Evolutionary conservation across 2,888 invertebrate genomes (phyloP), one percentile per base, ranked within the genome.

Genomic region (Isotomurus palustris): DNA sequence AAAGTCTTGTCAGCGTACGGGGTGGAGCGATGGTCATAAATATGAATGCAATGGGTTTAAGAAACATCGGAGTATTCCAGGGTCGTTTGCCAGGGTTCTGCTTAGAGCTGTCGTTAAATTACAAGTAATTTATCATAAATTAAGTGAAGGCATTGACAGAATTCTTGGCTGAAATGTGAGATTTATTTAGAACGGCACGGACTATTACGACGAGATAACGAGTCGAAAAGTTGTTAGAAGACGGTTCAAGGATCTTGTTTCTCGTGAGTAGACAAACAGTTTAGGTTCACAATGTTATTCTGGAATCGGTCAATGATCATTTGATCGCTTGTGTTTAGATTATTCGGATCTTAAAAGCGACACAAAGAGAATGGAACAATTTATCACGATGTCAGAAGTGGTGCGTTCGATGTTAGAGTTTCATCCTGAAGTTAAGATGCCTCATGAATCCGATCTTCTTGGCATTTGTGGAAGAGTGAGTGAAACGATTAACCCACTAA

Each of bases 161-260:
- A 24, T 24, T 10, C 21, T 8, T 8, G 19, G 6, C 12, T 27
- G 21, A 6, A 12, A 24, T 38, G 27, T 22, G 32, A 38, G 22
- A 44, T 47, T 38, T 45, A 2, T 24, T 10, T 51, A 63, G 60
- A 63, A 47, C 56, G 58, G 57, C 8, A 59, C 56, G 32, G 69
- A 69, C 35, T 60, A 62, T 32, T 62, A 60, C 24, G 69, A 69
- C 41, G 57, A 63, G 38, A 60, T 68, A 8, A 59, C 65, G 10
- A 63, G 52, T 22, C 50, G 62, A 21, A 64, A 62, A 38, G 58
- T 60, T 22, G 57, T 53, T 47, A 54, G 67, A 68, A 79, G 91
- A 55, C 85, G 83, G 76, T 92, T 90, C 78, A 85, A 86, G 72
- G 89, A 92, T 76, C 77, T 93, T 22, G 90, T 91, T 89, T 89